A percentile compares a stretch with the other conserved stretches of the same genome.
Conservation (phyloP, 2,888 invertebrate genomes). For the Drosophila putrida region DNA sequence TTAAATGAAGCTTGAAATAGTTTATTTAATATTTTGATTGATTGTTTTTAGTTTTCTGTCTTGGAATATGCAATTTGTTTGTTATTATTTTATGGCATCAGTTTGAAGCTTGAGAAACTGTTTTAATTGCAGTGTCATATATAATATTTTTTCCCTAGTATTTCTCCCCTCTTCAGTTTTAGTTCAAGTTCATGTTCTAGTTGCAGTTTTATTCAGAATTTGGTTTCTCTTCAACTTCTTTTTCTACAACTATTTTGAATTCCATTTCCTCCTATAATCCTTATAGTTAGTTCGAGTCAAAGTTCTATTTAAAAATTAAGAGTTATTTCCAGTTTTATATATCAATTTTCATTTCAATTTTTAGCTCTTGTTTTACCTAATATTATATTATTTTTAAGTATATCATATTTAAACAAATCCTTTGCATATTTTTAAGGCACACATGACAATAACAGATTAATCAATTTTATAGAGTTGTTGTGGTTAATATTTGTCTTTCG, state of each 20-base stretch:
- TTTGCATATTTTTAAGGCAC: neutral
- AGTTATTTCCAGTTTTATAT: neutral
- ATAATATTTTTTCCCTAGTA: too few relatives aligned
- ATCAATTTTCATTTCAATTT: neutral
- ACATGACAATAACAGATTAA: conserved; percentile 4
- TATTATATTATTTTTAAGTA: neutral
- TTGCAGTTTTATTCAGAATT: neutral
- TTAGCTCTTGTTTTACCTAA: neutral
- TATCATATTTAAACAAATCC: neutral
- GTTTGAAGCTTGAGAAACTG: too few relatives aligned
- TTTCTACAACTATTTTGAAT: neutral
- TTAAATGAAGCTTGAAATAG: too few relatives aligned
- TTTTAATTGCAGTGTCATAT: too few relatives aligned
- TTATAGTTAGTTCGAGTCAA: too few relatives aligned
- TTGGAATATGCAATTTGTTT: too few relatives aligned
- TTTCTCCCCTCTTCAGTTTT: neutral
- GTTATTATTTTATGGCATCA: too few relatives aligned
- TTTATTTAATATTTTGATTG: too few relatives aligned
- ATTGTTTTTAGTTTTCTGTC: too few relatives aligned
- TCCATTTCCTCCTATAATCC: too few relatives aligned
- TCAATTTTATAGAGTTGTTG: conserved; percentile 1
- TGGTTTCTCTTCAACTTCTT: neutral
- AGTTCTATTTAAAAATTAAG: too few relatives aligned
- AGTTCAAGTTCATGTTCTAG: neutral
- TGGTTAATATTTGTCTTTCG: conserved; percentile 4